These are phyloP conservation scores for Crotalus viridis DNA, from an alignment of 2,113 vertebrate genomes.

Conservation along the genomic window DNA sequence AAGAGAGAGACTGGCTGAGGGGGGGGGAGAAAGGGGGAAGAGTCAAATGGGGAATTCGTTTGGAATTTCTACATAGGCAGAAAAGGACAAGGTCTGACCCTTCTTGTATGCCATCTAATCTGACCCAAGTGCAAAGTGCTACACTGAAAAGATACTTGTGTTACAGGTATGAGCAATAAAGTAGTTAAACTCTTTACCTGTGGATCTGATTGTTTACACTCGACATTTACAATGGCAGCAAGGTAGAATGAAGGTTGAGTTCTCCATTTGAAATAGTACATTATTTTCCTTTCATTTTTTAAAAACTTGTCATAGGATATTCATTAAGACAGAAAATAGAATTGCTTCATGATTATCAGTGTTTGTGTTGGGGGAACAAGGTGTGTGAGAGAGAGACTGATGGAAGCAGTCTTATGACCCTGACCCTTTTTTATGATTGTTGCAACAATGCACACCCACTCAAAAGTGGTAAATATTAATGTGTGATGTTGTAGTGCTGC, in stretches of 20 bases:
- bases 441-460: neutral
- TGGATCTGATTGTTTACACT: too few relatives aligned
- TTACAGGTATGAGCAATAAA: too few relatives aligned
- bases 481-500: neutral
- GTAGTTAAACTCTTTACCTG: too few relatives aligned
- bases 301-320: neutral
- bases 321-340: neutral
- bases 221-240: neutral
- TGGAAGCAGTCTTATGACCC: too few relatives aligned
- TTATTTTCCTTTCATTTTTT: neutral
- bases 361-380: too few relatives aligned
- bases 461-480: neutral
- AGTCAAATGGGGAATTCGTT: neutral
- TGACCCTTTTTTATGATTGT: too few relatives aligned
- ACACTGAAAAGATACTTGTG: too few relatives aligned
- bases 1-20: neutral
- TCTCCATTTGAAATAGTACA: neutral
- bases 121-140: too few relatives aligned
- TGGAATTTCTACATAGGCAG: neutral
- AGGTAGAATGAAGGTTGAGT: neutral
- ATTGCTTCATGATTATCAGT: neutral
- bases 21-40: too few relatives aligned
- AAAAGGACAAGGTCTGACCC: neutral
- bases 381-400: too few relatives aligned
- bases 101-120: neutral